Evolutionary conservation across 2,888 invertebrate genomes (phyloP).

Genomic region (Dermolepida albohirtum): DNA sequence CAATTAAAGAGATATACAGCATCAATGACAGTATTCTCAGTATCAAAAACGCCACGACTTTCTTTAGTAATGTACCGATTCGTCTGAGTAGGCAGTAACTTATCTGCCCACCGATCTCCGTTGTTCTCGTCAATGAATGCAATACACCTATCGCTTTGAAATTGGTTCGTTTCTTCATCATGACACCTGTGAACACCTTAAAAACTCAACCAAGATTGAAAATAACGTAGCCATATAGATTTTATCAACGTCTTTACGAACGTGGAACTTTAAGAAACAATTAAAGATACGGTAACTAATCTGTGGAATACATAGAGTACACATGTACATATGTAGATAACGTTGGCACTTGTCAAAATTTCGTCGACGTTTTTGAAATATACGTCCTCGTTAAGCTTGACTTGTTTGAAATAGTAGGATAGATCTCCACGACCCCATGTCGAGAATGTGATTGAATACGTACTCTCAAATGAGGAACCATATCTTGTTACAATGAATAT

Average conservation of each 20-base stretch:
- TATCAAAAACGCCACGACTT: slow-evolving; percentile 3
- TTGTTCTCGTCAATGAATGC: slow-evolving; percentile 27
- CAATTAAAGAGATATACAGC: slow-evolving; percentile 1
- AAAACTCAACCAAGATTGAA: slow-evolving; percentile 8
- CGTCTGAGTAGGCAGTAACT: slow-evolving; percentile 23
- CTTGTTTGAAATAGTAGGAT: slow-evolving; percentile 24
- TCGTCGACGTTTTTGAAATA: slow-evolving; percentile 2
- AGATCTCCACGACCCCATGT: slow-evolving; percentile 37
- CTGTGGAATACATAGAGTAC: not conserved
- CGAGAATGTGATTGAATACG: slow-evolving; percentile 41
- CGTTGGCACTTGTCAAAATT: slow-evolving; percentile 19
- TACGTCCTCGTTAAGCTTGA: slow-evolving; percentile 12
- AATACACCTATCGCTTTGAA: slow-evolving; percentile 17
- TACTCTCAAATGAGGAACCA: slow-evolving; percentile 31
- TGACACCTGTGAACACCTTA: slow-evolving; percentile 25
- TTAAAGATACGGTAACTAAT: not conserved
- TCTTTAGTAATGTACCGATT: slow-evolving; percentile 9
- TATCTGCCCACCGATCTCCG: slow-evolving; percentile 31
- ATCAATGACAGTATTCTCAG: slow-evolving; percentile 23
- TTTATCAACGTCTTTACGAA: slow-evolving; percentile 2
- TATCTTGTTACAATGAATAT: slow-evolving; percentile 25
- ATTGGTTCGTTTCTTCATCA: slow-evolving; percentile 27
- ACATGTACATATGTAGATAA: not conserved
- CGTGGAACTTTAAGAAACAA: slow-evolving; percentile 1
- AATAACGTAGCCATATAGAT: not conserved